Evolutionary conservation across 2,113 vertebrate species (phyloP).

Genomic region (Neogale vison): DNA sequence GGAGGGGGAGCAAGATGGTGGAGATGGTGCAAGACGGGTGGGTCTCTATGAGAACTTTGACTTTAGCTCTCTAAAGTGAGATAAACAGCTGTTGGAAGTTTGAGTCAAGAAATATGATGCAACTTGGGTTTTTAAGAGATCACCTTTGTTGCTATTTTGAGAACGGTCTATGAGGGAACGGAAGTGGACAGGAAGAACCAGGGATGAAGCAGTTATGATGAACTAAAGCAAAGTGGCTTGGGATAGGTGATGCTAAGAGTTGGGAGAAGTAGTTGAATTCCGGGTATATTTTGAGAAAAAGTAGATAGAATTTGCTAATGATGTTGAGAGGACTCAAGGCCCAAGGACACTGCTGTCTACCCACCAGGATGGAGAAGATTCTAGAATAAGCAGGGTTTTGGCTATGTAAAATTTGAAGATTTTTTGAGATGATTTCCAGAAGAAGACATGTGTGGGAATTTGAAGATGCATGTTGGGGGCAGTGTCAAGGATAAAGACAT

Average conservation of each 20-base stretch:
- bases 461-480: not conserved
- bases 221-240: not conserved
- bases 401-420: not conserved
- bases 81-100: not conserved
- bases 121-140: not conserved
- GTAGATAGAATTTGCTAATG: not conserved
- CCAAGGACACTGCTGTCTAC: not conserved
- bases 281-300: not conserved
- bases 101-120: not conserved
- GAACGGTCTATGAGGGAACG: not conserved
- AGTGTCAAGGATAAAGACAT: not conserved
- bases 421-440: not conserved
- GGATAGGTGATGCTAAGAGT: not conserved
- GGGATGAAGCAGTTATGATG: not conserved
- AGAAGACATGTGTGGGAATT: not conserved
- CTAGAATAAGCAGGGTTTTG: not conserved
- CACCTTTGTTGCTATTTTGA: not conserved
- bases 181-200: not conserved
- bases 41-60: not conserved
- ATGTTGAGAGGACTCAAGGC: not conserved
- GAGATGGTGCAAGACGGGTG: no score
- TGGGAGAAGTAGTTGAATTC: not conserved
- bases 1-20: rapidly evolving
- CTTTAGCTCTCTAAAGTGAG: not conserved
- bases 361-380: not conserved